Evolutionary conservation across 2,113 vertebrate species (phyloP).

Genomic region (Ammodytes dubius): DNA sequence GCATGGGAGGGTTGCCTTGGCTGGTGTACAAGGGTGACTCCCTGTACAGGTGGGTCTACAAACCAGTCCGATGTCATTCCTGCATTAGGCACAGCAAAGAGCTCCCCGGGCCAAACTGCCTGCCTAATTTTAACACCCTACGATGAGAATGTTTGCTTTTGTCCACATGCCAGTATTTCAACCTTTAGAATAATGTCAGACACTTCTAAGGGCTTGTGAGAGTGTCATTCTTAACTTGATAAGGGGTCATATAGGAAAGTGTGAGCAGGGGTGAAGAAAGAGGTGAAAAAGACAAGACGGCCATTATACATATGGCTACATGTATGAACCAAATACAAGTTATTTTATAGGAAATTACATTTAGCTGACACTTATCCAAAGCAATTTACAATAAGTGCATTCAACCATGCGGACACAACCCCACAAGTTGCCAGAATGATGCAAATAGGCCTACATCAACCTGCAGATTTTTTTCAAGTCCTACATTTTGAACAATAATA

Average conservation of each 20-base stretch:
- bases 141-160: constrained; percentile 51
- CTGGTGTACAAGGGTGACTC: constrained; percentile 62
- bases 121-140: constrained; percentile 36
- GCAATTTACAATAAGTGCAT: too few species aligned
- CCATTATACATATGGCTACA: not conserved
- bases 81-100: constrained; percentile 74
- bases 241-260: not conserved
- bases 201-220: not conserved
- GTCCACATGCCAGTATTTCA: constrained; percentile 18
- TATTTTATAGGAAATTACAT: too few species aligned
- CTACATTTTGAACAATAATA: too few species aligned
- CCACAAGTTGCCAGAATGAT: too few species aligned
- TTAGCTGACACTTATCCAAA: too few species aligned
- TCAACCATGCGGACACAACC: too few species aligned
- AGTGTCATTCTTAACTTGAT: not conserved
- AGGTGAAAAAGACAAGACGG: not conserved
- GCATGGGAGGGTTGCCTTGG: constrained; percentile 54
- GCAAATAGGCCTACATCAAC: too few species aligned
- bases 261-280: too few species aligned
- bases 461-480: too few species aligned
- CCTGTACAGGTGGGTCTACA: constrained; percentile 56
- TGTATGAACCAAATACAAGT: not conserved
- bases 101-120: constrained; percentile 81
- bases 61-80: constrained; percentile 88
- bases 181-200: not conserved